phyloP scores from a whole-genome alignment of 2,113 vertebrate species.

The Pterocles burchelli region DNA sequence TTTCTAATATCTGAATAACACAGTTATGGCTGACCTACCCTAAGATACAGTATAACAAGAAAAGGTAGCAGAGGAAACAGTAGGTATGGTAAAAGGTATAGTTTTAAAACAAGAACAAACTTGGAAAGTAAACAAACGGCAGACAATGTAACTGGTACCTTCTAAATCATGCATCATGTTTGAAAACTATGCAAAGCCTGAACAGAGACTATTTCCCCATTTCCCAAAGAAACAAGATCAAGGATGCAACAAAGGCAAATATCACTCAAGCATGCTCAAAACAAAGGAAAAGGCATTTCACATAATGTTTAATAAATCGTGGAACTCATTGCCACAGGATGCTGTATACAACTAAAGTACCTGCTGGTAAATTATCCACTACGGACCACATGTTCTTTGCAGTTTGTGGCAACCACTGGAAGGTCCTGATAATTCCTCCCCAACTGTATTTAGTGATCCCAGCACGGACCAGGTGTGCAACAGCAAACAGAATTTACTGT shows the following conservation, averaged over 20 bases:
- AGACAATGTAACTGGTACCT: background rate
- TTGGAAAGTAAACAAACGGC: background rate
- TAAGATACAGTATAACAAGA: background rate
- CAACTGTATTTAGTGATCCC: background rate
- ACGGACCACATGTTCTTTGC: background rate
- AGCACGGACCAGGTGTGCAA: background rate
- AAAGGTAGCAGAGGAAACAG: background rate
- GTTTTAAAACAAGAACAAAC: background rate
- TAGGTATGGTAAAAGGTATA: background rate
- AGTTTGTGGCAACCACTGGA: background rate
- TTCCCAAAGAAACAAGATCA: background rate
- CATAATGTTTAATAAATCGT: background rate
- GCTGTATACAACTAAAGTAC: background rate
- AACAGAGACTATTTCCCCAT: background rate
- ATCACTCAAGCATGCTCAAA: background rate
- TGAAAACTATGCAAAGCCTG: background rate
- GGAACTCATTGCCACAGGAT: background rate
- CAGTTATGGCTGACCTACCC: background rate
- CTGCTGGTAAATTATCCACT: background rate
- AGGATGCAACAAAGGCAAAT: background rate
- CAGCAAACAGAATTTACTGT: background rate
- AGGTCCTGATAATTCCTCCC: background rate
- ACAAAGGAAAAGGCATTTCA: background rate
- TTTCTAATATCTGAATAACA: background rate
- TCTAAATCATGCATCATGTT: background rate